Evolutionary conservation across 2,888 invertebrate genomes (phyloP).

Genomic region (Tupiocoris notatus): DNA sequence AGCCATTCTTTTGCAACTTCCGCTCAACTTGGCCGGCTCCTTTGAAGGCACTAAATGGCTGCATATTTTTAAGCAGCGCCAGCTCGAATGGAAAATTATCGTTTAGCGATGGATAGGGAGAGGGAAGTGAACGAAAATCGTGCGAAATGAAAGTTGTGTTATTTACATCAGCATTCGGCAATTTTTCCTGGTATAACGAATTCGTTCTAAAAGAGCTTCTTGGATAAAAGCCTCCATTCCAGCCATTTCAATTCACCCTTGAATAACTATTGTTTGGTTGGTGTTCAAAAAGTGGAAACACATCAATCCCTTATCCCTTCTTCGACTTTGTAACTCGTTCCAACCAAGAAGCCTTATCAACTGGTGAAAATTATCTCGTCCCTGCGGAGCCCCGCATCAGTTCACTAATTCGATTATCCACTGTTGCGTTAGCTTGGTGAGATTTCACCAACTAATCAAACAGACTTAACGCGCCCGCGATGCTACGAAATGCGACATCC

Average conservation of each 20-base stretch:
- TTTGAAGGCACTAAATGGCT: background rate
- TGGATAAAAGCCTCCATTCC: too few relatives aligned
- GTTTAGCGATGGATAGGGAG: too few relatives aligned
- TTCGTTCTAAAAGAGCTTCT: too few relatives aligned
- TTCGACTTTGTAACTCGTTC: background rate
- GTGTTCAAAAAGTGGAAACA: background rate
- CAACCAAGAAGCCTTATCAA: too few relatives aligned
- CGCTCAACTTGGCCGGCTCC: background rate
- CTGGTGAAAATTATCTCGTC: constrained; percentile 2
- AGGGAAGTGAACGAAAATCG: too few relatives aligned
- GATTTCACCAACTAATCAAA: constrained; percentile 28
- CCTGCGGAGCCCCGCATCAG: constrained; percentile 17
- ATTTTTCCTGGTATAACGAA: too few relatives aligned
- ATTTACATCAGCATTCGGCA: too few relatives aligned
- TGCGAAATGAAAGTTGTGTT: too few relatives aligned
- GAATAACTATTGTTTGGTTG: too few relatives aligned
- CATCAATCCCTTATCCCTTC: background rate
- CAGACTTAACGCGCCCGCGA: background rate
- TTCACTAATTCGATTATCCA: constrained; percentile 36
- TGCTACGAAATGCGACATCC: background rate
- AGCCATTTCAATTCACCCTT: too few relatives aligned
- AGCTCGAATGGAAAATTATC: too few relatives aligned
- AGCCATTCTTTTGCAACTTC: background rate
- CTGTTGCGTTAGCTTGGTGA: constrained; percentile 23
- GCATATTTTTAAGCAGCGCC: too few relatives aligned